Evolutionary conservation across 2,113 vertebrate species (phyloP), one percentile per base, ranked within the genome.

Genomic region (Morone saxatilis): DNA sequence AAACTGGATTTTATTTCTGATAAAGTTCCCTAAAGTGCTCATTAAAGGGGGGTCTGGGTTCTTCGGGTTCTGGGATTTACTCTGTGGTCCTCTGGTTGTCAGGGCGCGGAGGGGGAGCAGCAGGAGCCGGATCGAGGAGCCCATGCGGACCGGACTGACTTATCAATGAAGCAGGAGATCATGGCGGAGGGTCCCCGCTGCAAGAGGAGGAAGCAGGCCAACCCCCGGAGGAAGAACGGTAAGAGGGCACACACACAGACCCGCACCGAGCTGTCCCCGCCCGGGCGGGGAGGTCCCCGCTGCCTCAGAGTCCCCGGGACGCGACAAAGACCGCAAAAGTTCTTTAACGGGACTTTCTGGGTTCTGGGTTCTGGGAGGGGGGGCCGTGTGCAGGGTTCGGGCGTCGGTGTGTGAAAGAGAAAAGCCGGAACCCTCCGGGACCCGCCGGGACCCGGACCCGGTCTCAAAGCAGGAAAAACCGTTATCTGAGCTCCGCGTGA

Each of bases 171-270:
- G 96, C 96, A 95, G 95, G 95, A 96, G 96, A 97, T 96, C 96
- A 98, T 97, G 97, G 97, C 97, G 96, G 97, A 98, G 96, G 96
- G 96, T 95, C 97, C 97, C 95, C 97, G 97, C 94, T 97, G 96
- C 95, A 97, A 98, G 97, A 96, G 97, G 95, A 95, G 97, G 93
- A 99, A 99, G 94, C 98, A 99, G 97, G 97, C 97, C 96, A 98
- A 98, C 96, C 98, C 98, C 80, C 95, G 97, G 79, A 96, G 97
- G 94, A 98, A 98, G 96, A 97, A 96, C 96, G 98, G 97, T 99
- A 96, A 96, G 96, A 90, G 13, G 20, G 0, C 66, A n/a, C 56
- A 41, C 65, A 59, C 48, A 20, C 38, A 25, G 54, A 22, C 62
- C 25, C 43, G 36, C 68, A 40, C 3, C 53, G 11, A 20, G 20